Percentiles rank a stretch among this genome's conserved stretches.
These are phyloP conservation scores for Sinotaia quadrata DNA, from an alignment of 2,888 invertebrate genomes.

Conservation along the genomic window DNA sequence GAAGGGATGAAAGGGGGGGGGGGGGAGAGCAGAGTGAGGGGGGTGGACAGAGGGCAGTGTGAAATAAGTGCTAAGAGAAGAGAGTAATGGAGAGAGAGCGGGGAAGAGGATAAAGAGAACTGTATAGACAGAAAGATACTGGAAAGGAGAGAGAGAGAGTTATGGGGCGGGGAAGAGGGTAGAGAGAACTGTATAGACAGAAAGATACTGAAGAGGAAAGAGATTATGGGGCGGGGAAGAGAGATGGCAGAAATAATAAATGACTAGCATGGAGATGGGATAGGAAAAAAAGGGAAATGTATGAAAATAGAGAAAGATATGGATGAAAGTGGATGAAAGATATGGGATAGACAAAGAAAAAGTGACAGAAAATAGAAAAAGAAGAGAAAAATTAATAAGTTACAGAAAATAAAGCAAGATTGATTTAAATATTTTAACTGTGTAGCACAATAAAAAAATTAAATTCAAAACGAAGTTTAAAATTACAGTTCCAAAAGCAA, in stretches of 20 bases:
- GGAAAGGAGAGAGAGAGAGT: slow-evolving; percentile 4
- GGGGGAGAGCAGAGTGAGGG: not conserved
- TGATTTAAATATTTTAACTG: no score
- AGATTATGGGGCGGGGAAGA: not conserved
- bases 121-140: not conserved
- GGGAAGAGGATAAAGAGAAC: not conserved
- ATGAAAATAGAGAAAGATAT: not conserved
- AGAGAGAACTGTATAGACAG: not conserved
- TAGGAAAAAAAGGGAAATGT: slow-evolving; percentile 2
- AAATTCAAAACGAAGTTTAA: no score
- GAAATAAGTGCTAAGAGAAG: not conserved
- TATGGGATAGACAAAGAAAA: not conserved
- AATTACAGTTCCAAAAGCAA: no score
- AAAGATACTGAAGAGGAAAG: not conserved
- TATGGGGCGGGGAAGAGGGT: not conserved
- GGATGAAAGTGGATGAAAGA: not conserved
- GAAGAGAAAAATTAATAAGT: not conserved
- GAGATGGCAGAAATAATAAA: slow-evolving; percentile 3
- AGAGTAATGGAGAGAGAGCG: slow-evolving; percentile 1
- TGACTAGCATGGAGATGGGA: not conserved
- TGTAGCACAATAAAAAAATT: no score
- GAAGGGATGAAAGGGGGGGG: not conserved
- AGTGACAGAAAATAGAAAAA: not conserved
- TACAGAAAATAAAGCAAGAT: no score
- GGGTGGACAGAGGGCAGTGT: not conserved